These are phyloP conservation scores for Aphodius sticticus DNA, from an alignment of 2,888 invertebrate species.

Conservation along the genomic window DNA sequence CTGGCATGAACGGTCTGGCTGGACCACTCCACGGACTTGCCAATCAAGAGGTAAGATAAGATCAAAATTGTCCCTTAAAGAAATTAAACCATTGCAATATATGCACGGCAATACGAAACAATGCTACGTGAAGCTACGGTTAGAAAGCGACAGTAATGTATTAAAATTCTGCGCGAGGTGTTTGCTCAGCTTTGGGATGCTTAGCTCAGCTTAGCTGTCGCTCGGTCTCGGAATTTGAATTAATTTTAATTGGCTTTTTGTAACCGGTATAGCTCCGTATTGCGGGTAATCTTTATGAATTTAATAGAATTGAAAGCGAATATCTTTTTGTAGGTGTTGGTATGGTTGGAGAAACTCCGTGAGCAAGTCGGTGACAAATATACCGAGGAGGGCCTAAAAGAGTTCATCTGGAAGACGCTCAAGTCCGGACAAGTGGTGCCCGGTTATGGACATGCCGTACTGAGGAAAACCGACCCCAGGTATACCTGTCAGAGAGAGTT, in stretches of 20 bases:
- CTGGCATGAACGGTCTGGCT: conserved; percentile 92
- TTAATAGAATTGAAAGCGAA: neutral
- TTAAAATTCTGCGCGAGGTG: no score
- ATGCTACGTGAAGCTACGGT: no score
- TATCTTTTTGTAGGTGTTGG: conserved; percentile 72
- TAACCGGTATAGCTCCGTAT: conserved; percentile 29
- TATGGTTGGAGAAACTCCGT: conserved; percentile 92
- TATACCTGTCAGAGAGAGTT: conserved; percentile 96
- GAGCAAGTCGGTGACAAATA: conserved; percentile 85
- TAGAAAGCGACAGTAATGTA: no score
- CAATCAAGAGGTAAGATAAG: conserved; percentile 78
- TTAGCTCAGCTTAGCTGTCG: no score
- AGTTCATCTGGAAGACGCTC: conserved; percentile 97
- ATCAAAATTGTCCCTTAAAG: no score
- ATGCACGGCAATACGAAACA: no score
- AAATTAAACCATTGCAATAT: no score
- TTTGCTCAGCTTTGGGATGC: no score
- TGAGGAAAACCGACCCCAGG: conserved; percentile 92
- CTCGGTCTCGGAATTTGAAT: no score
- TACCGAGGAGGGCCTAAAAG: conserved; percentile 90
- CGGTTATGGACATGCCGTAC: conserved; percentile 95
- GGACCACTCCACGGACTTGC: conserved; percentile 96
- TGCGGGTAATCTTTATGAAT: conserved; percentile 6
- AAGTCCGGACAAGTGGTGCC: conserved; percentile 97
- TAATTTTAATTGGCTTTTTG: no score